Evolutionary conservation across 2,113 vertebrate species (phyloP).

Genomic region (Lycocorax pyrrhopterus): DNA sequence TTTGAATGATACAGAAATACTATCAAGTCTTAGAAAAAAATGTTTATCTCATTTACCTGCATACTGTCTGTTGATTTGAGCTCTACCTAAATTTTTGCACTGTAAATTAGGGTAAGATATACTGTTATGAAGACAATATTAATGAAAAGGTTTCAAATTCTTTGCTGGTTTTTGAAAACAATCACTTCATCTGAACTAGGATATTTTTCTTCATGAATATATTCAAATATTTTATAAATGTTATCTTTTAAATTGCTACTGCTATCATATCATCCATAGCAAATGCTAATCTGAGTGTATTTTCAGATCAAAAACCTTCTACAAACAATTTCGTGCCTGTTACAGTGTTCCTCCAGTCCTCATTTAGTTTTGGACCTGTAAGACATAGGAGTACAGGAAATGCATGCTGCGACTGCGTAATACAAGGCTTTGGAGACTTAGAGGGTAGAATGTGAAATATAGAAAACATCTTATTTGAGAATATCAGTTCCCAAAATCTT

Average conservation of each 20-base stretch:
- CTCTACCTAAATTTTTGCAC: neutral
- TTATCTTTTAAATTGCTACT: neutral
- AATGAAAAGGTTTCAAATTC: neutral
- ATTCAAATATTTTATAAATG: neutral
- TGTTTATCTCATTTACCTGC: neutral
- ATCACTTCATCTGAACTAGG: neutral
- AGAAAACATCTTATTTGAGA: neutral
- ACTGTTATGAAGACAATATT: neutral
- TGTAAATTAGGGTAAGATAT: neutral
- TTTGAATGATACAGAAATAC: neutral
- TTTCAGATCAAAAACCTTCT: neutral
- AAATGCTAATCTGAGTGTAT: neutral
- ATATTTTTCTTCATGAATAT: neutral
- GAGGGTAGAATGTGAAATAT: neutral
- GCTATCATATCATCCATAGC: neutral
- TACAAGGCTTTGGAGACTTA: neutral
- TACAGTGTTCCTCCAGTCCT: neutral
- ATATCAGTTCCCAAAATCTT: neutral
- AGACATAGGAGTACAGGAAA: neutral
- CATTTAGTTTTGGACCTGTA: neutral
- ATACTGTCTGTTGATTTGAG: neutral
- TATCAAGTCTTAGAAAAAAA: neutral
- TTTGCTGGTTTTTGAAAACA: neutral
- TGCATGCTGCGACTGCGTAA: neutral
- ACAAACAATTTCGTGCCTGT: neutral